Percentiles rank a stretch among this genome's conserved stretches.
Conservation (phyloP, 2,888 invertebrate species). For the Hymenopus coronatus region DNA sequence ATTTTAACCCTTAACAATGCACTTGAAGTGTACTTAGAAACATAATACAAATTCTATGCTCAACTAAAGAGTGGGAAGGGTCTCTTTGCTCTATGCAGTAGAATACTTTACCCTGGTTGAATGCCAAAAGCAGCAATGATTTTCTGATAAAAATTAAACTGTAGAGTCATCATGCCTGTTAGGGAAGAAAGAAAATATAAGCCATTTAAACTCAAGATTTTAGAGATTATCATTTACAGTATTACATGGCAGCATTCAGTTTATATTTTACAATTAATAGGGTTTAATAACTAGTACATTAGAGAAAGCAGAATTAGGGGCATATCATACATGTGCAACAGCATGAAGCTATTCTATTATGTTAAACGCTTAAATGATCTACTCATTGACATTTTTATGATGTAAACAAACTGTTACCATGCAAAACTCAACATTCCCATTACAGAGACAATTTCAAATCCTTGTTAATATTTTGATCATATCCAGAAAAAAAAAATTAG, state of each 20-base stretch:
- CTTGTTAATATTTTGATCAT: no score
- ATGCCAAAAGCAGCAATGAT: neutral
- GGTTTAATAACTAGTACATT: no score
- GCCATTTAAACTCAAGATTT: neutral
- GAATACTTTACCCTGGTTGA: neutral
- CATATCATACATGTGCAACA: no score
- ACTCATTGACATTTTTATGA: no score
- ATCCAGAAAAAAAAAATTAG: no score
- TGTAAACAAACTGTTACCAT: no score
- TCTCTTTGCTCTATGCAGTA: neutral
- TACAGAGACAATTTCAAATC: no score
- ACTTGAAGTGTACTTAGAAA: neutral
- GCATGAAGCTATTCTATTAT: no score
- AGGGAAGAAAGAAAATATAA: neutral
- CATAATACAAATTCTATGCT: neutral
- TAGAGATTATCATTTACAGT: neutral
- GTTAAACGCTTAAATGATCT: no score
- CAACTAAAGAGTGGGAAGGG: neutral
- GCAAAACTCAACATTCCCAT: no score
- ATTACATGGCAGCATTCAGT: neutral
- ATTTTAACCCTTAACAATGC: neutral
- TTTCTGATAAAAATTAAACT: neutral
- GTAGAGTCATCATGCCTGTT: neutral
- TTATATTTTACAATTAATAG: neutral
- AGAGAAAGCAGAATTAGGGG: no score